Evolutionary conservation across 2,888 invertebrate species (phyloP).

Genomic region (Catonia carolina): DNA sequence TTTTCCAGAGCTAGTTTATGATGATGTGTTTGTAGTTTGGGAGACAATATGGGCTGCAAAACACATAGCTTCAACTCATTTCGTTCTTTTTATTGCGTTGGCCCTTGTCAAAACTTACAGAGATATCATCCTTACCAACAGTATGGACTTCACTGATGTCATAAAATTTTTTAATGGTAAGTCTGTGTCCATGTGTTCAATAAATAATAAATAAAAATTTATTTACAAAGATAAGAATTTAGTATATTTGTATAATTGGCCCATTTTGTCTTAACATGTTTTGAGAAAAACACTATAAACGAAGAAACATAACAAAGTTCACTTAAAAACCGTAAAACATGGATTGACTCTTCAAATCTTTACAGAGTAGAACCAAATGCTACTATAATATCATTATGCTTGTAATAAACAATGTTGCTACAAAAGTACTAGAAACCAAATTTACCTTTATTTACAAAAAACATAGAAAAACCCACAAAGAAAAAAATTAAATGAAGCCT

Average conservation of each 20-base stretch:
- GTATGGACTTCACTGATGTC: conserved; percentile 97
- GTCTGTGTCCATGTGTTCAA: conserved; percentile 33
- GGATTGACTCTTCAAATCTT: no score
- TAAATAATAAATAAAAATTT: neutral
- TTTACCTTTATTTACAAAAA: no score
- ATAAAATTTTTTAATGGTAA: conserved; percentile 97
- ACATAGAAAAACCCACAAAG: no score
- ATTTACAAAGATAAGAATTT: neutral
- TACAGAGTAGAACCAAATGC: no score
- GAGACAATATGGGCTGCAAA: conserved; percentile 94
- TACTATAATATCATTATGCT: no score
- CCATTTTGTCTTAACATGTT: no score
- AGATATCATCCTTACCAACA: conserved; percentile 88
- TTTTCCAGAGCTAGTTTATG: conserved; percentile 71
- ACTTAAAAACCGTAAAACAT: no score
- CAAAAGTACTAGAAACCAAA: no score
- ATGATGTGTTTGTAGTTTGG: conserved; percentile 90
- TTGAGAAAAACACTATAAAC: no score
- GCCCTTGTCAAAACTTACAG: conserved; percentile 88
- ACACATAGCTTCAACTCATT: conserved; percentile 77
- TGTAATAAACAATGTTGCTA: no score
- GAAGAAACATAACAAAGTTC: no score
- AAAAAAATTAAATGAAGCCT: no score
- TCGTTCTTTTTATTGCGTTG: conserved; percentile 87
- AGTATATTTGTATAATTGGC: neutral